These are phyloP conservation scores for Amblyjoppa fuscipennis DNA, from an alignment of 2,888 invertebrate species.

Conservation along the genomic window DNA sequence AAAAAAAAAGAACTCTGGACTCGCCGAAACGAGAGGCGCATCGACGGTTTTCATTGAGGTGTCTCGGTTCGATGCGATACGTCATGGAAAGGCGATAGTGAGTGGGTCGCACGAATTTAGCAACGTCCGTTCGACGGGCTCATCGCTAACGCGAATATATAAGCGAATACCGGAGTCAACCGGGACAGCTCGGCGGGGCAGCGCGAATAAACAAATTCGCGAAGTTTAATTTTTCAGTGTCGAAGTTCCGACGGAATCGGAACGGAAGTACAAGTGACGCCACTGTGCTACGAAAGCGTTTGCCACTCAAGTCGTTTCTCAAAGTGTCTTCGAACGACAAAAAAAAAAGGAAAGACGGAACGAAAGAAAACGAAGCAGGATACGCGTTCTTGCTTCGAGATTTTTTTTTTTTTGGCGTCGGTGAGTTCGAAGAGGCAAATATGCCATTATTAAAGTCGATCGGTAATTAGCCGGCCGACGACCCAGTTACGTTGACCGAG, in stretches of 20 bases:
- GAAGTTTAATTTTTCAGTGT: constrained; percentile 13
- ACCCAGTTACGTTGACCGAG: constrained; percentile 4
- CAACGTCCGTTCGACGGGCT: constrained; percentile 41
- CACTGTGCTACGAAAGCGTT: constrained; percentile 11
- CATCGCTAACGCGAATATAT: constrained; percentile 3
- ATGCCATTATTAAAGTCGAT: background rate
- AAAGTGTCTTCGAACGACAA: background rate
- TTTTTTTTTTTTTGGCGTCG: background rate
- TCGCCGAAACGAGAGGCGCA: constrained; percentile 11
- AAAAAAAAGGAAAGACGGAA: background rate
- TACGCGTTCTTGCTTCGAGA: constrained; percentile 43
- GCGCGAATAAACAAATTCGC: constrained; percentile 16
- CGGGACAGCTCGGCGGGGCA: constrained; percentile 17
- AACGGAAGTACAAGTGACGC: constrained; percentile 32
- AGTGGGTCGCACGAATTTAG: constrained; percentile 59
- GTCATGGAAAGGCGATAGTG: constrained; percentile 44
- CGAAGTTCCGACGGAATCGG: background rate
- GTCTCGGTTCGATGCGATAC: constrained; percentile 33
- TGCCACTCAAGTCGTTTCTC: background rate
- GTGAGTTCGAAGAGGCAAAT: constrained; percentile 26
- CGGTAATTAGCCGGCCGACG: background rate
- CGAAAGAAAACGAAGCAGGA: constrained; percentile 23
- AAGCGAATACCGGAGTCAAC: background rate
- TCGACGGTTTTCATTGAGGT: constrained; percentile 43
- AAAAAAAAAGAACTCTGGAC: background rate